A percentile compares a stretch with the other conserved stretches of the same genome.
phyloP scores from a whole-genome alignment of 2,888 invertebrate species.

The Coelogynopora nodosa region DNA sequence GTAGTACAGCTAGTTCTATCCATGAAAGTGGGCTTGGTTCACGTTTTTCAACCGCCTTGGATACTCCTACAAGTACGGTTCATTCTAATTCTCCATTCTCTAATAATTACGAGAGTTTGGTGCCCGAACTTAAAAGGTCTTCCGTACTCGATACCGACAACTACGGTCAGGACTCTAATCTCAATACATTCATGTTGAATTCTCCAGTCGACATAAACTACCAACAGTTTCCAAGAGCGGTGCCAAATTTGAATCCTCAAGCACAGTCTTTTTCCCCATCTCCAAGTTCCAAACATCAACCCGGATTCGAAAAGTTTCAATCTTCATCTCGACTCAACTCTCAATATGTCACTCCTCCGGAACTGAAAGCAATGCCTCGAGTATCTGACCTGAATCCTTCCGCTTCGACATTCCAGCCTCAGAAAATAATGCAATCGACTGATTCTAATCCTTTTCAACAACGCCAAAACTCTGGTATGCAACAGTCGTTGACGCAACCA shows the following conservation, averaged over 20 bases:
- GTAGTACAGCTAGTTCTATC: neutral
- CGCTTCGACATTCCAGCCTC: slow-evolving; percentile 25
- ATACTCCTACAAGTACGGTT: neutral
- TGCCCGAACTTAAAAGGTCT: neutral
- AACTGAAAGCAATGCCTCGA: neutral
- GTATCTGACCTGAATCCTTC: neutral
- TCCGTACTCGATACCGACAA: neutral
- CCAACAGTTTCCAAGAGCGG: neutral
- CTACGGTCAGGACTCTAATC: neutral
- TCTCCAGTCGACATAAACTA: neutral
- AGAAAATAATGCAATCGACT: neutral
- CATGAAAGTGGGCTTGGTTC: neutral
- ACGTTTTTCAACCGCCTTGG: neutral
- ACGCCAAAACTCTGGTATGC: neutral
- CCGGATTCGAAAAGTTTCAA: too few relatives aligned
- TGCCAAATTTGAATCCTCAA: slow-evolving; percentile 1
- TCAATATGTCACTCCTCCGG: neutral
- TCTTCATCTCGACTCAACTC: neutral
- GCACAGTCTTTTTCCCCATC: neutral
- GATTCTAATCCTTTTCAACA: neutral
- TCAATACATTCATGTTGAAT: neutral
- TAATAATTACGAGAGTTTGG: neutral
- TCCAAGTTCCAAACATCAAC: neutral
- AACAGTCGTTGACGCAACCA: neutral
- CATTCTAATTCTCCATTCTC: neutral